Evolutionary conservation across 2,113 vertebrate species (phyloP), one percentile per base, ranked within the genome.

Genomic region (Heterotilapia buettikoferi): DNA sequence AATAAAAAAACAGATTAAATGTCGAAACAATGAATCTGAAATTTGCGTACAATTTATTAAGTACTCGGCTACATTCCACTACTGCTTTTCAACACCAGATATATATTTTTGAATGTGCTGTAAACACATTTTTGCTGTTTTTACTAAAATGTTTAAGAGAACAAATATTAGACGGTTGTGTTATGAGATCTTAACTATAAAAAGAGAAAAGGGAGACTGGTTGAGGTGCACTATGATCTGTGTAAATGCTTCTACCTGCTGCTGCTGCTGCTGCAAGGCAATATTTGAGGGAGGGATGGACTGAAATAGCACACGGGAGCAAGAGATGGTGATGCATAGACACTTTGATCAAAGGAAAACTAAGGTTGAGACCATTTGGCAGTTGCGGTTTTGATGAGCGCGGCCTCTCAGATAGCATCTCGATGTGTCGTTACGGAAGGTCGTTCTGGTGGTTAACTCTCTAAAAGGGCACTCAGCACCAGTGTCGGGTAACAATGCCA

Each of bases 291-390:
- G 50, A 83, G 78, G 52, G 45, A 50, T 6, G 2, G 90, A 56
- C 92, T 87, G 88, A 95, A 93, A 94, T 92, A 93, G 59, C 87
- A 83, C 45, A 24, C 53, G 16, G 84, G 57, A 91, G 87, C 81
- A 78, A 40, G 90, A 90, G 86, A 88, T 52, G 4, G 36, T 86
- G 92, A 94, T 88, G 90, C 90, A 86, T 85, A 7, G 90, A 92
- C 88, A 88, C 50, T 90, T 26, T 89, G 90, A 95, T 94, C 91
- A 95, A 90, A 95, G 90, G 88, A 91, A 92, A 91, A 90, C 76
- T 85, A 73, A 84, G 87, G 90, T 89, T 90, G 88, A 56, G 90
- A 83, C 92, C 90, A 85, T 94, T 94, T 93, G 94, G 91, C 93
- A 85, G 91, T 50, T 93, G 92, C 29, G 93, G 94, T 94, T 94